Percentiles rank a stretch among this genome's conserved stretches.
phyloP scores from a whole-genome alignment of 2,797 vertebrate species.

The Danio choprae region DNA sequence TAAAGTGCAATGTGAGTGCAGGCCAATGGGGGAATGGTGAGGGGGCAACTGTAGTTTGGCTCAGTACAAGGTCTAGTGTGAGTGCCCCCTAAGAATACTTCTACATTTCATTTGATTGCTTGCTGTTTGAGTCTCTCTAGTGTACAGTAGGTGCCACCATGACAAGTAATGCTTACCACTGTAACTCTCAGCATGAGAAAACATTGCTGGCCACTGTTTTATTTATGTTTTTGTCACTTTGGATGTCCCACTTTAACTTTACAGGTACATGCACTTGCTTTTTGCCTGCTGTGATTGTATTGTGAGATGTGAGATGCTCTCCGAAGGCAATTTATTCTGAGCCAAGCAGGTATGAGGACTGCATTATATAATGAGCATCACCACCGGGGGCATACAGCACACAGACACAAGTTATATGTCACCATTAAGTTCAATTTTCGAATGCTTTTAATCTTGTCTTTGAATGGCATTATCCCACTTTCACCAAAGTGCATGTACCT shows the following conservation, averaged over 20 bases:
- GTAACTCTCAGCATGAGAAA: neutral
- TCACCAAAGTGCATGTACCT: neutral
- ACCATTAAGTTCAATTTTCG: neutral
- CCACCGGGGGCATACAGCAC: neutral
- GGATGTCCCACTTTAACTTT: neutral
- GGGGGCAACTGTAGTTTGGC: no score
- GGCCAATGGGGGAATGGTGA: no score
- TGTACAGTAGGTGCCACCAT: neutral
- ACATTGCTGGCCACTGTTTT: neutral
- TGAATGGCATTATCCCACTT: neutral
- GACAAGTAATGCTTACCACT: neutral
- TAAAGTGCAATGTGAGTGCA: no score
- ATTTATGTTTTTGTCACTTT: neutral
- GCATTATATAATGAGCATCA: neutral
- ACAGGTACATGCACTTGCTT: neutral
- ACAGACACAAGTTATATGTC: conserved; percentile 1
- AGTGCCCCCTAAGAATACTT: neutral
- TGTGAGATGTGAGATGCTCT: neutral
- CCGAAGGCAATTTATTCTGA: neutral
- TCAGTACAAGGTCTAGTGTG: no score
- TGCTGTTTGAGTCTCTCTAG: neutral
- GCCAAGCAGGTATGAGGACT: neutral
- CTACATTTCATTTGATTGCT: neutral
- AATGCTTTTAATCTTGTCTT: neutral
- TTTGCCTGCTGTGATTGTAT: neutral